Base-by-base conservation (phyloP, 2,888 invertebrate species). In the Scotopteryx bipunctaria region DNA sequence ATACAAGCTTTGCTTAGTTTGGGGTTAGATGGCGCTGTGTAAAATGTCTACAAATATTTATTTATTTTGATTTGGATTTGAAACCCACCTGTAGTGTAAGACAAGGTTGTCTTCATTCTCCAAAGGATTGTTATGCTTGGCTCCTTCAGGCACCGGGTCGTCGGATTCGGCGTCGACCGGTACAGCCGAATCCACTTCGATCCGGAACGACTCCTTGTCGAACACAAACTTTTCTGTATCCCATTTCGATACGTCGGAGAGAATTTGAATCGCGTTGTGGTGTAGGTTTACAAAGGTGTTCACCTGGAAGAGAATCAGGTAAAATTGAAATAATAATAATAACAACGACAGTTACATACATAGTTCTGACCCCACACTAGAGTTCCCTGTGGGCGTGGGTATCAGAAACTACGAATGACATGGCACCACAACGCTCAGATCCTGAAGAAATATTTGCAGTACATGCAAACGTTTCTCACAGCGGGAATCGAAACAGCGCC, bases 201-300 rank as follows among this genome's bases (percentile, higher is more conserved):
- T 79, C 25, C 84, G 77, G 64, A 92, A 92, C 45, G 86, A 85
- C 43, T 92, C 91, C 43, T 91, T 85, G 69, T 93, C 92, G 64
- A 93, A 93, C 2, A 90, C 78, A 42, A 91, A 86, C 15, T 89
- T 80, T 1, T 88, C 85, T 3, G 91, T 91, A 16, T 92, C 92
- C 88, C 92, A 93, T 69, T 89, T 91, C 2, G 91, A 87, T 2
- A 93, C 87, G 47, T 92, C 92, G 4, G 91, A 84, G 37, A 93
- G 73, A 3, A 93, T 69, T 64, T 92, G 91, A 3, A 93, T 79
- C 0, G 93, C 91, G 62, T 91, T 91, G 46, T 88, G 86, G 55
- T 93, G 93, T 6, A 93, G 81, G 53, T 91, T 87, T 69, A 93
- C 80, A 64, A 93, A 93, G 5, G 85, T 86, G 11, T 73, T 71